These are phyloP conservation scores for Clytia hemisphaerica DNA, from an alignment of 30 jellyfish, hydroid and myxozoan genomes.

Conservation along the genomic window DNA sequence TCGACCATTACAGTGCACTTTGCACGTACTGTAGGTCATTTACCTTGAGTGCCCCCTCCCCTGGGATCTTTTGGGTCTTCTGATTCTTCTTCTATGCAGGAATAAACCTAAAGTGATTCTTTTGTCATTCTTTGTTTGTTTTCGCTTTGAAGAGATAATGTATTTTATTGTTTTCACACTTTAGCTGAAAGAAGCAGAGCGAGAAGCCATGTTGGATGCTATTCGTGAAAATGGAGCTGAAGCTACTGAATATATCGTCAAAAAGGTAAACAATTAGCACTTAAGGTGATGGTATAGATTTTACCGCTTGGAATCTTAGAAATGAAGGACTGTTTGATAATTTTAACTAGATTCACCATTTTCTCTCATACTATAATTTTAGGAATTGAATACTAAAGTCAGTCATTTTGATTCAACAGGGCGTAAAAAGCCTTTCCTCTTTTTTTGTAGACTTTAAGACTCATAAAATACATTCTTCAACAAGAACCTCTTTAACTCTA, in stretches of 20 bases:
- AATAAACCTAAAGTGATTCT: too few relatives aligned
- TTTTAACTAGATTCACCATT: neutral
- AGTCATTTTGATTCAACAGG: neutral
- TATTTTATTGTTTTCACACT: neutral
- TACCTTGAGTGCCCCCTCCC: too few relatives aligned
- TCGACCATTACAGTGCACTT: too few relatives aligned
- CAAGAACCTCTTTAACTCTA: too few relatives aligned
- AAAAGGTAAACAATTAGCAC: constrained; percentile 43
- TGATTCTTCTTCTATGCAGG: too few relatives aligned
- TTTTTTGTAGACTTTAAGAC: constrained; percentile 2
- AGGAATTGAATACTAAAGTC: neutral
- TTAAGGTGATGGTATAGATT: too few relatives aligned
- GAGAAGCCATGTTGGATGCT: constrained; percentile 75
- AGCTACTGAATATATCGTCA: constrained; percentile 71
- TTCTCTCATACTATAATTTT: neutral
- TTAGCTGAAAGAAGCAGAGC: constrained; percentile 73
- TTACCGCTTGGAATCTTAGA: too few relatives aligned
- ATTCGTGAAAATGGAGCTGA: constrained; percentile 89
- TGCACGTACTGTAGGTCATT: too few relatives aligned
- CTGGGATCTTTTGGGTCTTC: too few relatives aligned
- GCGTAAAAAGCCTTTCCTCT: neutral
- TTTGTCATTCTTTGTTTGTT: neutral
- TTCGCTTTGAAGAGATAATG: neutral
- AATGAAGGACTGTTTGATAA: neutral
- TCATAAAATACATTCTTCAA: too few relatives aligned